phyloP scores from a whole-genome alignment of 2,113 vertebrate genomes.

The Channa maculata region DNA sequence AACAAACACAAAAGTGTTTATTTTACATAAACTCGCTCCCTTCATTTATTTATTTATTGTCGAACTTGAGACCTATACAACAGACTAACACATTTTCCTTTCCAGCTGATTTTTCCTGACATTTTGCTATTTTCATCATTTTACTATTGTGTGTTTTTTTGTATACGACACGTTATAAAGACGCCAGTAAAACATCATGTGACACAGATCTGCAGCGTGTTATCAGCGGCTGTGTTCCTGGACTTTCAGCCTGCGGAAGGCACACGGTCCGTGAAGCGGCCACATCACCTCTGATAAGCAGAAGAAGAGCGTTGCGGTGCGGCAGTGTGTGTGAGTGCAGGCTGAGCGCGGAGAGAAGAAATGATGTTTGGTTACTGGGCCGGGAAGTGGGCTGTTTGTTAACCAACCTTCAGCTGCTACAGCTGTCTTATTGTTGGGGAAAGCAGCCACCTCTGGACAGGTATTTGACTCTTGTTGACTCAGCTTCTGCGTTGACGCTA shows the following conservation, averaged over 20 bases:
- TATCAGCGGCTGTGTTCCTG: neutral
- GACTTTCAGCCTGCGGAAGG: slow-evolving; percentile 52
- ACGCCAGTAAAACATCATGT: too few species aligned
- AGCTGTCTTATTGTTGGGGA: neutral
- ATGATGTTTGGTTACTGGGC: slow-evolving; percentile 28
- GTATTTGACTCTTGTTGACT: slow-evolving; percentile 36
- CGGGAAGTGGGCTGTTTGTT: slow-evolving; percentile 28
- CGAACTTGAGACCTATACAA: too few species aligned
- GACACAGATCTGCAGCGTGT: too few species aligned
- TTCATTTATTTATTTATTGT: too few species aligned
- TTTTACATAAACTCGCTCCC: too few species aligned
- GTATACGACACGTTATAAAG: too few species aligned
- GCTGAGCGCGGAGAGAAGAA: neutral
- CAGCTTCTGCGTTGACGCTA: neutral
- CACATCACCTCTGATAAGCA: neutral
- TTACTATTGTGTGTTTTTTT: too few species aligned
- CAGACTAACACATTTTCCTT: too few species aligned
- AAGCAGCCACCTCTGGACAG: slow-evolving; percentile 16
- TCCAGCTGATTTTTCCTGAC: too few species aligned
- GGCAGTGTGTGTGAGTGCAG: slow-evolving; percentile 33
- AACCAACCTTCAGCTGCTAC: slow-evolving; percentile 12
- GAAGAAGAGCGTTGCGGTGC: slow-evolving; percentile 61
- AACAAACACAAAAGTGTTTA: too few species aligned
- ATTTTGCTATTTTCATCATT: too few species aligned
- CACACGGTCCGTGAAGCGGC: slow-evolving; percentile 11